Evolutionary conservation across 2,113 vertebrate species (phyloP), one percentile per base, ranked within the genome.

Genomic region (Dipodomys spectabilis): DNA sequence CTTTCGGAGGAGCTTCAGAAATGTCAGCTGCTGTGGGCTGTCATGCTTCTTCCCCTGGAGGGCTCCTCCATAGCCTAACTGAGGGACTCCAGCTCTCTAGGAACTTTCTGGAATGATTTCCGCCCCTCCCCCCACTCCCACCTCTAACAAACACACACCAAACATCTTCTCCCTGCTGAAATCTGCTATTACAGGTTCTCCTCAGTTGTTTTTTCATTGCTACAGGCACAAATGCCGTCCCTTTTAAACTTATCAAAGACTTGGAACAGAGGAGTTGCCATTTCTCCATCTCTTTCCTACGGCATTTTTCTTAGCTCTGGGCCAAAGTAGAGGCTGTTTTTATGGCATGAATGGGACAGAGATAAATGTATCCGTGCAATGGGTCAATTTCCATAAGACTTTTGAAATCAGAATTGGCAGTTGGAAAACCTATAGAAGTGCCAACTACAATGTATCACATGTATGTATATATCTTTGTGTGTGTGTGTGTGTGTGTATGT

Each of bases 141-240:
- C 39, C 5, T 5, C 5, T 39, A 39, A 39, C 12, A 53, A 9
- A 53, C 49, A 53, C 49, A 53, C 49, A 11, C 12, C 12, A 57
- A 57, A 57, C 45, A 28, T 16, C 60, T 69, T 39, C 73, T n/a
- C 87, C 18, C 85, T 28, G 67, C 35, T 39, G 15, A 69, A 74
- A 35, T 77, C 60, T 69, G 35, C 2, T 57, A 71, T 68, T 83
- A 75, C 2, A 27, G 32, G 15, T 86, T 79, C 93, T 32, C 19
- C 53, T 94, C 72, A 44, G 74, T 69, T 65, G 86, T 84, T 86
- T 94, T 90, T 78, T 95, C n/a, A 78, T 83, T 82, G 23, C 75
- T 72, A 64, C 23, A 64, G 82, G 78, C 62, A 53, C 6, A 57
- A 64, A 88, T 10, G 20, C 30, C n/a, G 91, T 86, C 53, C 79